Conservation (phyloP, 2,888 invertebrate genomes). For the Lycia hirtaria region DNA sequence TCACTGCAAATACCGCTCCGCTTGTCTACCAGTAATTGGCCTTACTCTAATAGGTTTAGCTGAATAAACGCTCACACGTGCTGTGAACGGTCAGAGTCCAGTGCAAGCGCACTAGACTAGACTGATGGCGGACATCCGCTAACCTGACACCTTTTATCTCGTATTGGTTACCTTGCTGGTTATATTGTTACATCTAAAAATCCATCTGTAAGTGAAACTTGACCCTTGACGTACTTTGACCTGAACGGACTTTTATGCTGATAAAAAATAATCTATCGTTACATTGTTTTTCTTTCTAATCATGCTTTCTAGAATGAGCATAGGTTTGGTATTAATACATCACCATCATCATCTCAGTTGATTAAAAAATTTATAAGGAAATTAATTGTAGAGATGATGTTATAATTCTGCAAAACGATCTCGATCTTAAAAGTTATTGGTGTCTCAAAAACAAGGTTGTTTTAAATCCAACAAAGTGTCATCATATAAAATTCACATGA, state of each 20-base stretch:
- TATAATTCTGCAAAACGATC: no score
- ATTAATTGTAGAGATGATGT: no score
- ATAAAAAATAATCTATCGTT: not conserved
- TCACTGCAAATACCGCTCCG: conserved; percentile 69
- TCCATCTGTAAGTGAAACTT: conserved; percentile 5
- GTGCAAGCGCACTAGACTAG: conserved; percentile 38
- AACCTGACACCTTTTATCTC: conserved; percentile 44
- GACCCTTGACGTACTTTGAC: conserved; percentile 3
- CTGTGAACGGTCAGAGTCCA: conserved; percentile 16
- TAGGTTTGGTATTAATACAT: no score
- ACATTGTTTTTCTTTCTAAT: not conserved
- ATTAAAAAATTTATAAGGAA: no score
- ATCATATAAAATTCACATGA: no score
- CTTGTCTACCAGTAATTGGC: conserved; percentile 65
- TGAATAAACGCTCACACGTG: conserved; percentile 35
- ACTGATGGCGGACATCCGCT: conserved; percentile 43
- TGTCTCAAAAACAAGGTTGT: no score
- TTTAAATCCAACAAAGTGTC: no score
- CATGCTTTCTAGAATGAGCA: no score
- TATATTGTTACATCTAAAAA: not conserved
- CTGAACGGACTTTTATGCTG: not conserved
- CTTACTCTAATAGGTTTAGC: conserved; percentile 55
- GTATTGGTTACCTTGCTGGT: conserved; percentile 31
- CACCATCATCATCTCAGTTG: no score
- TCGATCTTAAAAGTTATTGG: no score